A percentile compares a stretch with the other conserved stretches of the same genome.
These are phyloP conservation scores for Himalopsyche tibetana DNA, from an alignment of 2,888 invertebrate genomes.

Conservation along the genomic window DNA sequence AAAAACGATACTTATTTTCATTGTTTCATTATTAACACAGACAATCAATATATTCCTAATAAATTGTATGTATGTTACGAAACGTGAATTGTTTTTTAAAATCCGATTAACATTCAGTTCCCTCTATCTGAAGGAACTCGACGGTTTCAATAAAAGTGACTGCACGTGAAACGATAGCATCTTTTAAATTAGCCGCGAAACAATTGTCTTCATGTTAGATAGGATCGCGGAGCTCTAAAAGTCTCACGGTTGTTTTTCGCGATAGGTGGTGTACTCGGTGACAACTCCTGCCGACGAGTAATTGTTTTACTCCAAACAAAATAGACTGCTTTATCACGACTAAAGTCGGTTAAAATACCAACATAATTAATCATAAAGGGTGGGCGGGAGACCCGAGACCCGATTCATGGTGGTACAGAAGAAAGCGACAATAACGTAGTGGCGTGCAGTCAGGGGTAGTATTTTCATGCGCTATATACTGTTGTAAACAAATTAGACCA, in stretches of 20 bases:
- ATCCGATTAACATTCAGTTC: neutral
- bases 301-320: constrained; percentile 57
- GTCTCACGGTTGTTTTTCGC: neutral
- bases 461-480: too few relatives aligned
- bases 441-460: neutral
- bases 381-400: neutral
- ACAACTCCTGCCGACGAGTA: constrained; percentile 49
- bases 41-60: too few relatives aligned
- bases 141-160: neutral
- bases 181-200: neutral
- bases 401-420: constrained; percentile 1
- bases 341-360: constrained; percentile 62
- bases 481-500: too few relatives aligned
- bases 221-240: neutral
- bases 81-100: neutral
- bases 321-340: constrained; percentile 58
- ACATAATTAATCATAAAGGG: constrained; percentile 64
- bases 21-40: too few relatives aligned
- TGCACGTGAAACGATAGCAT: neutral
- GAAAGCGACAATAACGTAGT: neutral
- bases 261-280: constrained; percentile 20
- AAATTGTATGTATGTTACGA: neutral
- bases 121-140: neutral
- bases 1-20: too few relatives aligned
- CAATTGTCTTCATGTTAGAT: neutral